Conservation (phyloP, 2,113 vertebrate genomes). For the Garra rufa region DNA sequence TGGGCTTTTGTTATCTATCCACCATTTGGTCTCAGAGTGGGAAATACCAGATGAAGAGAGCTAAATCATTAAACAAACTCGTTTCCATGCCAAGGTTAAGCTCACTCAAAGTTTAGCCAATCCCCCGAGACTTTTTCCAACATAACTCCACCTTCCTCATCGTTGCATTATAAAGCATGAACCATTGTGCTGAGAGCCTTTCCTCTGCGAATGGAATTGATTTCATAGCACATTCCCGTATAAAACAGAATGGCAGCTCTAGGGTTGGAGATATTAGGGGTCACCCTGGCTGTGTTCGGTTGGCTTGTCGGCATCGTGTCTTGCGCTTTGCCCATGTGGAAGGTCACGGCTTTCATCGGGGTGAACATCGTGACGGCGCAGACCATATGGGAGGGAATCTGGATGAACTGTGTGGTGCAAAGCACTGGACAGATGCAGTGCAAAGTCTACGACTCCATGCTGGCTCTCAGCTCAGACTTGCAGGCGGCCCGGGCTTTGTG, state of each 20-base stretch:
- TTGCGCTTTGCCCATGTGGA: conserved; percentile 91
- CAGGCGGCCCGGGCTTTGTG: conserved; percentile 89
- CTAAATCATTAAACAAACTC: conserved; percentile 72
- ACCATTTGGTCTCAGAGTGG: conserved; percentile 60
- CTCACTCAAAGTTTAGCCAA: conserved; percentile 57
- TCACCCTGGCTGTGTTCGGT: conserved; percentile 81
- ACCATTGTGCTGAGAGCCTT: conserved; percentile 41
- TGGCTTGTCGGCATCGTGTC: conserved; percentile 83
- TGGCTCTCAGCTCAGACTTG: conserved; percentile 85
- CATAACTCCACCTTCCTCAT: conserved; percentile 68
- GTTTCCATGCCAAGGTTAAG: conserved; percentile 56
- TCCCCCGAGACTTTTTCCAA: conserved; percentile 44
- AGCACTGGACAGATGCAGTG: conserved; percentile 88
- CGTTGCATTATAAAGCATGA: conserved; percentile 52
- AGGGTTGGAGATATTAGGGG: conserved; percentile 87
- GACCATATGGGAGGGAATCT: conserved; percentile 87
- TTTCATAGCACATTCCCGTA: background rate
- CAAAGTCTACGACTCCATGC: conserved; percentile 86
- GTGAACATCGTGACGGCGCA: conserved; percentile 88
- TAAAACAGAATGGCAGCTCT: conserved; percentile 75
- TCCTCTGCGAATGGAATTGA: background rate
- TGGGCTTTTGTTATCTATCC: conserved; percentile 63
- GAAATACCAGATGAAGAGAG: conserved; percentile 53
- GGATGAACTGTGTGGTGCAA: conserved; percentile 88
- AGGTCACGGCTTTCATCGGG: conserved; percentile 89